Evolutionary conservation across 1,140 invertebrate species (phyloP).

Genomic region (Drosophila pruinosa): DNA sequence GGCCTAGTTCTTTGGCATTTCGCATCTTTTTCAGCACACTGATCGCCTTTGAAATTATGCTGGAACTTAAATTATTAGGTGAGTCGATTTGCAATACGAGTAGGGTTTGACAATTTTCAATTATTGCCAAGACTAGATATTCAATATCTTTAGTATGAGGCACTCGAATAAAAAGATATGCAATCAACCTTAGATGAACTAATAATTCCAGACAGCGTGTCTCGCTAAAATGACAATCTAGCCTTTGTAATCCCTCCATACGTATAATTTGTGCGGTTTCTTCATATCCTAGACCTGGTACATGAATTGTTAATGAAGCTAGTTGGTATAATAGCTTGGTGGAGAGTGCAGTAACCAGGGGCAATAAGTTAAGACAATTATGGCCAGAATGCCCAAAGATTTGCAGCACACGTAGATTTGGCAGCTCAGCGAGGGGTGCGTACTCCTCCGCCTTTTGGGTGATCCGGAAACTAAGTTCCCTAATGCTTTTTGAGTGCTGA

Average conservation of each 20-base stretch:
- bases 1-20: neutral
- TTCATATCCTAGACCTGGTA: neutral
- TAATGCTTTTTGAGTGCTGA: neutral
- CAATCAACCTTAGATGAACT: neutral
- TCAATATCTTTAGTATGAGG: neutral
- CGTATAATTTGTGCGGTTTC: slow-evolving; percentile 11
- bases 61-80: neutral
- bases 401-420: neutral
- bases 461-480: slow-evolving; percentile 12
- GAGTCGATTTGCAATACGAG: neutral
- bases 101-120: slow-evolving; percentile 5
- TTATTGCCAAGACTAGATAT: neutral
- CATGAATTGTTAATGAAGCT: neutral
- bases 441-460: slow-evolving; percentile 7
- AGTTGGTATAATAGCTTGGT: neutral
- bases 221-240: slow-evolving; percentile 6
- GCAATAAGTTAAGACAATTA: neutral
- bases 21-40: neutral
- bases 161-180: neutral
- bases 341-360: neutral
- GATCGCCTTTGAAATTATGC: neutral
- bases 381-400: neutral
- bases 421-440: slow-evolving; percentile 1
- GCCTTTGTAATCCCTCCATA: neutral
- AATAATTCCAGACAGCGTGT: slow-evolving; percentile 3